Evolutionary conservation across 2,797 vertebrate species (phyloP).

Genomic region (Oryzias dopingdopingensis): DNA sequence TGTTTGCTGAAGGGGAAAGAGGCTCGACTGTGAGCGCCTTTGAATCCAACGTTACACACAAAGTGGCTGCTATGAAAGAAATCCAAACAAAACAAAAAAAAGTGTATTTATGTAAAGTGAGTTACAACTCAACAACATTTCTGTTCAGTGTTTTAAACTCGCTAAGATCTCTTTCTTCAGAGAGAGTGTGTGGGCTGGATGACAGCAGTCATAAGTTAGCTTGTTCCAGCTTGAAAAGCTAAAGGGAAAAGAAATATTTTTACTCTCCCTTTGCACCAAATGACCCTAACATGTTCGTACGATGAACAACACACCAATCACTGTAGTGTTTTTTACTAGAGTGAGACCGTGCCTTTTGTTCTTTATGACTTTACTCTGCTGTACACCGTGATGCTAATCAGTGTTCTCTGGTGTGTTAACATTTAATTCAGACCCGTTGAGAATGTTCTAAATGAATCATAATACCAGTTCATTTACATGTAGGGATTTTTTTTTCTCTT

Average conservation of each 20-base stretch:
- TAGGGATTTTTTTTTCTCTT: background rate
- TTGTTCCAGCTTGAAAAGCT: slow-evolving; percentile 43
- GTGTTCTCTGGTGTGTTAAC: slow-evolving; percentile 5
- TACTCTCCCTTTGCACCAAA: slow-evolving; percentile 31
- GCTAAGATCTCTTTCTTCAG: slow-evolving; percentile 28
- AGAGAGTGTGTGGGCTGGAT: slow-evolving; percentile 49
- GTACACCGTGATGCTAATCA: background rate
- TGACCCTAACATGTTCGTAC: slow-evolving; percentile 16
- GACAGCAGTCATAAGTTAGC: slow-evolving; percentile 28
- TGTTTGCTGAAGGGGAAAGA: slow-evolving; percentile 60
- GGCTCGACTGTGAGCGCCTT: slow-evolving; percentile 53
- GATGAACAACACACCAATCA: slow-evolving; percentile 8
- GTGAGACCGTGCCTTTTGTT: slow-evolving; percentile 10
- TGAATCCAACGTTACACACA: slow-evolving; percentile 43
- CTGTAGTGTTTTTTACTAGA: slow-evolving; percentile 2
- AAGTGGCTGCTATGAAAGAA: slow-evolving; percentile 46
- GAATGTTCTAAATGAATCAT: background rate
- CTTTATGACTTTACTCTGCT: slow-evolving; percentile 11
- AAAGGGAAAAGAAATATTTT: slow-evolving; percentile 40
- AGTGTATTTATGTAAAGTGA: slow-evolving; percentile 51
- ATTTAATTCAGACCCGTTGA: background rate
- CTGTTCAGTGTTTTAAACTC: slow-evolving; percentile 17
- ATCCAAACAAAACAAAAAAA: slow-evolving; percentile 47
- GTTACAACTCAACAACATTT: slow-evolving; percentile 35
- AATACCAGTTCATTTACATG: background rate